Percentiles rank a stretch among this genome's conserved stretches.
phyloP scores from a whole-genome alignment of 2,113 vertebrate genomes.

The Spizaetus ornatus region DNA sequence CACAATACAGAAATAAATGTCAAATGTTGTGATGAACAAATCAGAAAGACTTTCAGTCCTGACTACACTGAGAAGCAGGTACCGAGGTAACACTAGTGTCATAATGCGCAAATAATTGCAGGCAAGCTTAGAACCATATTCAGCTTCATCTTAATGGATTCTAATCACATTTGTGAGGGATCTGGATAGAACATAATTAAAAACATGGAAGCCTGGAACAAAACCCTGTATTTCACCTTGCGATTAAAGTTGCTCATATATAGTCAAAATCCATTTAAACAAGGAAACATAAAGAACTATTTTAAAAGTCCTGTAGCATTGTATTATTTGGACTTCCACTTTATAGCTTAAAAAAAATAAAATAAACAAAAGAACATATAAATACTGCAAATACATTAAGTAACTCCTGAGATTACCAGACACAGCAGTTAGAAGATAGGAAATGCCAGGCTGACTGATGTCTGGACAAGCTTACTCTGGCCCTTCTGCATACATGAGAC shows the following conservation, averaged over 20 bases:
- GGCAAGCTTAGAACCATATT: neutral
- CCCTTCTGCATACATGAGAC: neutral
- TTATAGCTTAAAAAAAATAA: neutral
- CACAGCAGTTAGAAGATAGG: neutral
- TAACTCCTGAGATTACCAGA: neutral
- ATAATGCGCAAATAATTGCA: fast-evolving
- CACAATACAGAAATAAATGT: neutral
- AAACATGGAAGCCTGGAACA: neutral
- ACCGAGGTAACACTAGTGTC: neutral
- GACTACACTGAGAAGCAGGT: neutral
- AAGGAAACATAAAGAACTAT: neutral
- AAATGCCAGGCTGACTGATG: neutral
- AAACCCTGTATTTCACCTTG: neutral
- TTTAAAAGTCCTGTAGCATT: neutral
- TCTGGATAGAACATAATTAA: neutral
- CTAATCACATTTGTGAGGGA: neutral
- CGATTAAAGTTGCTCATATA: neutral
- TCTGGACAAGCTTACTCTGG: neutral
- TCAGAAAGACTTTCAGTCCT: neutral
- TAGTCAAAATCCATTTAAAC: neutral
- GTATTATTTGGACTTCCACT: neutral
- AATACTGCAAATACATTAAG: neutral
- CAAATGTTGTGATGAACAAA: neutral
- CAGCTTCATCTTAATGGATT: neutral
- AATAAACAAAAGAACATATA: neutral